Conservation (phyloP, 2,888 invertebrate species). For the Empis stercorea region DNA sequence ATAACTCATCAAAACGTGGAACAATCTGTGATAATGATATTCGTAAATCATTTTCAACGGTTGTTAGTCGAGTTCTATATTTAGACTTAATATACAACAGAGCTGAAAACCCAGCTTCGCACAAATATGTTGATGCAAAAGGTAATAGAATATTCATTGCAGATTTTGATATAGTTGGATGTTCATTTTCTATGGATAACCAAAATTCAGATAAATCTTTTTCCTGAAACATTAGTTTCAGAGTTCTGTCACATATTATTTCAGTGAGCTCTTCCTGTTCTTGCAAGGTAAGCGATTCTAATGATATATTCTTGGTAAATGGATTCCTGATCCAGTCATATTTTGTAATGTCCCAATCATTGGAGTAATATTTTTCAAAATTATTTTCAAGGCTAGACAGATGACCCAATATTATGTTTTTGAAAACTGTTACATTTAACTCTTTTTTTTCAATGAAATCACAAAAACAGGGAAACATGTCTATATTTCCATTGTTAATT, state of each 20-base stretch:
- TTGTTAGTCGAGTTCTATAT: neutral
- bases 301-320: neutral
- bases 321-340: neutral
- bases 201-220: neutral
- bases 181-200: neutral
- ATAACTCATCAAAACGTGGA: neutral
- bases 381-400: neutral
- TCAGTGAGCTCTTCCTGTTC: neutral
- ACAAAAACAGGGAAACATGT: neutral
- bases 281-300: neutral
- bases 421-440: neutral
- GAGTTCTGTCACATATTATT: neutral
- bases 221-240: neutral
- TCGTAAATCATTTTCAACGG: neutral
- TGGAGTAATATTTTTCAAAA: neutral
- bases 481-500: neutral
- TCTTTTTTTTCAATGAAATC: neutral
- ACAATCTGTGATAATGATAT: neutral
- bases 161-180: neutral
- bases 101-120: neutral
- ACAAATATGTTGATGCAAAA: neutral
- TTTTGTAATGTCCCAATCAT: neutral
- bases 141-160: neutral
- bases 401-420: neutral
- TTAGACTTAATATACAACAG: neutral